Evolutionary conservation across 2,797 vertebrate genomes (phyloP).

Genomic region (Gephyroberyx darwinii): DNA sequence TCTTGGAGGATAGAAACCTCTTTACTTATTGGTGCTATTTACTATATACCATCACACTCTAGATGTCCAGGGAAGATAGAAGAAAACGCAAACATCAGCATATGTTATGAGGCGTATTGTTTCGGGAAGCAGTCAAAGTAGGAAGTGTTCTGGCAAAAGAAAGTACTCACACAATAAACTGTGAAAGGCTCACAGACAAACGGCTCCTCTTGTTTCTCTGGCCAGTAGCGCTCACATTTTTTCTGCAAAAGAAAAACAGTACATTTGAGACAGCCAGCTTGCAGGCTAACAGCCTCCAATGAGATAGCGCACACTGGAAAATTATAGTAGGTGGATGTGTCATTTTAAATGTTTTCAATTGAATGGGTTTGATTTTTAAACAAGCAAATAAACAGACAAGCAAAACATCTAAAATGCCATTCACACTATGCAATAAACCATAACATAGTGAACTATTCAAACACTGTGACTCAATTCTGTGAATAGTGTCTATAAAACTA

Average conservation of each 20-base stretch:
- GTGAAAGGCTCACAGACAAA: conserved; percentile 86
- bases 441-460: background rate
- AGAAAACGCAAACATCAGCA: conserved; percentile 15
- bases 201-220: conserved; percentile 70
- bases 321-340: too few species aligned
- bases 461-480: background rate
- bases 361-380: too few species aligned
- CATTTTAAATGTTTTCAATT: background rate
- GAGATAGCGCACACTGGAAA: background rate
- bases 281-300: background rate
- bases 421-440: background rate
- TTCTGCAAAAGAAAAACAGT: conserved; percentile 79
- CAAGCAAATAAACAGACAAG: too few species aligned
- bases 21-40: background rate
- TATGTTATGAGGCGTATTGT: background rate
- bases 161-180: conserved; percentile 88
- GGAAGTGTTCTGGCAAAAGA: conserved; percentile 46
- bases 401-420: background rate
- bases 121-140: conserved; percentile 4
- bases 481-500: background rate
- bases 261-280: background rate
- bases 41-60: background rate
- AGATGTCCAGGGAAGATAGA: background rate
- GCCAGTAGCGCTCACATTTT: conserved; percentile 98
- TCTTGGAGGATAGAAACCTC: background rate